Base-by-base conservation (phyloP, 2,888 invertebrate species). In the Eugnorisma glareosa region DNA sequence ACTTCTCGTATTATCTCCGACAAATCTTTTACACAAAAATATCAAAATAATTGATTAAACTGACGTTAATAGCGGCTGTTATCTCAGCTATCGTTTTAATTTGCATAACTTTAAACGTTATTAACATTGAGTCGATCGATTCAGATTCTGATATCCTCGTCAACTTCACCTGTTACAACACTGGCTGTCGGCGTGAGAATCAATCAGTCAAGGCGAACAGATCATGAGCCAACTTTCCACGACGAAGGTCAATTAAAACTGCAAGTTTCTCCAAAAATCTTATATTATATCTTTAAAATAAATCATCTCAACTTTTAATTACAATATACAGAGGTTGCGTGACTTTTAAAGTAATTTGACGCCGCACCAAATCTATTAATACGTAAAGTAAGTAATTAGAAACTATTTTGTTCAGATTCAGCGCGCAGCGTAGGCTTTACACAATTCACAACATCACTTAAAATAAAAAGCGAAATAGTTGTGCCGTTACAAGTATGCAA, bases 171-270 rank as follows among this genome's bases (percentile, higher is more conserved):
- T 79, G 80, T 88, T 87, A 80, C 51, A 79, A 86, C 88, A 88
- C 54, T 45, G 67, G 37, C 83, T 75, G 76, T 80, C 71, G 70
- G 85, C 84, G 87, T 87, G 84, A 84, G 84, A 84, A 84, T 80
- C 81, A 67, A 87, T 88, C 89, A 90, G 92, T 91, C 91, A 91
- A 91, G 90, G 87, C 91, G 90, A 94, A 94, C 94, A 92, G 90
- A 87, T 93, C 86, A 92, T 88, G 84, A 88, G 90, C 92, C 92
- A 89, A 93, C 95, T 95, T 95, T 95, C 95, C 91, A 93, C 81
- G 79, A 57, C 81, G 90, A 94, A 95, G 94, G 95, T 93, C 85
- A 87, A 89, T 90, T 86, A 93, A 87, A 92, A 93, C 93, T 91
- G 90, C 84, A 57, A 82, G 90, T 90, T 91, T 92, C 91, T 93